Base-by-base conservation (phyloP, 2,888 invertebrate species). In the Thalpophila matura region DNA sequence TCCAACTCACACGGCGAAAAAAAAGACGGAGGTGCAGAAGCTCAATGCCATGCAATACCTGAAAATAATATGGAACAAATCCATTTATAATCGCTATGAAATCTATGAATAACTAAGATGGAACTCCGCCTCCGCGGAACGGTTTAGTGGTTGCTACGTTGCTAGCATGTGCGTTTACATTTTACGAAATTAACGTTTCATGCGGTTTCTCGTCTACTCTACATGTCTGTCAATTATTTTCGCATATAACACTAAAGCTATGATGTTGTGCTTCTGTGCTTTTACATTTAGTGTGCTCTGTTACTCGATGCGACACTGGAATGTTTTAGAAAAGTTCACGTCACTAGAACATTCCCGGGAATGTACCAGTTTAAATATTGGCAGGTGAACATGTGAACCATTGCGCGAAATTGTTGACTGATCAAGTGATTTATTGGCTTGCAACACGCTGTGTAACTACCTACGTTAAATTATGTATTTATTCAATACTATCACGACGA, bases 11-110 rank as follows among this genome's bases (percentile, higher is more conserved):
- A 47, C 49, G 33, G 24, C 40, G 27, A 18, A 22, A 18, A 38
- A 14, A 20, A 54, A 12, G n/a, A 18, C 40, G n/a, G n/a, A n/a
- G n/a, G n/a, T n/a, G n/a, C n/a, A 73, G 60, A 66, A 73, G 68
- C 3, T 31, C 12, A 14, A 46, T 38, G 14, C 20, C 14, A 5
- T 20, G 6, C n/a, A 12, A n/a, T 20, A 20, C 16, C 16, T 12
- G 12, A n/a, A n/a, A n/a, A n/a, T n/a, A n/a, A 20, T 35, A 12
- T 26, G 9, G 16, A 6, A 22, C 27, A 49, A 26, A 26, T 47
- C 26, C n/a, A 40, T 20, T 22, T 14, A 3, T 4, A 18, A 27
- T 43, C 3, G 4, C 12, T n/a, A 18, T 4, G 4, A 6, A n/a
- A n/a, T n/a, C n/a, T n/a, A n/a, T n/a, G n/a, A n/a, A n/a, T n/a